Conservation (phyloP, 92 coral and sea anemone genomes). For the Parazoanthus atlanticus region DNA sequence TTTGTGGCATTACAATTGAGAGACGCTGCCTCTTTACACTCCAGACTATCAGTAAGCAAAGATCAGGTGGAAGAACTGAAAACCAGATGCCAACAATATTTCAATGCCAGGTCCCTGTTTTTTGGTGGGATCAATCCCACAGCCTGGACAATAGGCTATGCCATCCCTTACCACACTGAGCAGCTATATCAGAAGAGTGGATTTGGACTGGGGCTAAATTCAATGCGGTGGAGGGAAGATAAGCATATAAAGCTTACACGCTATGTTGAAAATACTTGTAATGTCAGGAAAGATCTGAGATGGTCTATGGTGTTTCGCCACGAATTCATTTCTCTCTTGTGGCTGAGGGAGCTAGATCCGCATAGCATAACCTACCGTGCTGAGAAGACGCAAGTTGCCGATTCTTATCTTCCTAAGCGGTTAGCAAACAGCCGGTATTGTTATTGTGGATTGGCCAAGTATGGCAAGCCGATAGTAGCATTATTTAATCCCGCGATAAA, state of each 20-base stretch:
- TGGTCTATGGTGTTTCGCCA: conserved; percentile 72
- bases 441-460: too few species aligned
- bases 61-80: conserved; percentile 43
- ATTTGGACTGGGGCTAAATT: conserved; percentile 67
- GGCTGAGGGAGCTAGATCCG: conserved; percentile 71
- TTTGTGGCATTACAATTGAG: conserved; percentile 47
- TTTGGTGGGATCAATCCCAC: too few species aligned
- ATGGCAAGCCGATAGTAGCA: conserved; percentile 26
- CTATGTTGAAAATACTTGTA: conserved; percentile 66
- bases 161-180: too few species aligned
- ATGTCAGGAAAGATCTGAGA: conserved; percentile 54
- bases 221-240: conserved; percentile 71
- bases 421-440: too few species aligned
- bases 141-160: not conserved
- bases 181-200: conserved; percentile 20
- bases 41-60: conserved; percentile 44
- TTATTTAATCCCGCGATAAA: conserved; percentile 12
- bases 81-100: conserved; percentile 39
- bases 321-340: conserved; percentile 57
- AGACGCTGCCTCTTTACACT: conserved; percentile 59
- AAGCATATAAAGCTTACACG: conserved; percentile 60
- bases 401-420: too few species aligned
- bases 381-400: too few species aligned
- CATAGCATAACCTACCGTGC: conserved; percentile 40
- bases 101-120: not conserved